Evolutionary conservation across 2,797 vertebrate species (phyloP), one percentile per base, ranked within the genome.

Genomic region (Spatula versicolor): DNA sequence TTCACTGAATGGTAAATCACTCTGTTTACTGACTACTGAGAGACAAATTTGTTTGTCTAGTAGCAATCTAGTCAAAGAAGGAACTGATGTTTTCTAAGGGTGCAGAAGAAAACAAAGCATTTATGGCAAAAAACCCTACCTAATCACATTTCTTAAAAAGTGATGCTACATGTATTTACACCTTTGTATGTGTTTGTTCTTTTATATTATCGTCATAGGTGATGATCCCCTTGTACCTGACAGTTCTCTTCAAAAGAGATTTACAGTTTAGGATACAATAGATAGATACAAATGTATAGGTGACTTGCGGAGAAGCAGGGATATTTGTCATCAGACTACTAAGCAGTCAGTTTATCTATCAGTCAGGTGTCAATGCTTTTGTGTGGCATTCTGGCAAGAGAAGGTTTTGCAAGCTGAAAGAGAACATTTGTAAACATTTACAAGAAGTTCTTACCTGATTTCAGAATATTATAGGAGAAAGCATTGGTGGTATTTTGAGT

Each of bases 1-100:
- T 50, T 92, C 64, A 33, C 56, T 55, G 45, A 94, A 89, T 59
- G 30, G 56, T 68, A 77, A 80, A 63, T 92, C 50, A 21, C 22
- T 74, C 41, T 83, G 11, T n/a, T 59, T 83, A 66, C 54, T n/a
- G 48, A 64, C 79, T 75, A 4, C 83, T 43, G 69, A 35, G 66
- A 66, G 55, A 75, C 41, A 62, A 50, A 12, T 46, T 5, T 13
- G 3, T 84, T 22, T 55, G 52, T 77, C 28, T n/a, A 63, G 35
- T 52, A 52, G 13, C n/a, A 50, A 28, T 46, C 37, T 52, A 76
- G 8, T 23, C 39, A 60, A 43, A 81, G 81, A 11, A 75, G 31
- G 39, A 82, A 66, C 10, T 23, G 72, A 45, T 25, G 17, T 3
- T 63, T 86, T 83, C 58, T 54, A 45, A 37, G 41, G 11, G 7